Conservation (phyloP, 2,888 invertebrate species). For the Anthrax anthrax region DNA sequence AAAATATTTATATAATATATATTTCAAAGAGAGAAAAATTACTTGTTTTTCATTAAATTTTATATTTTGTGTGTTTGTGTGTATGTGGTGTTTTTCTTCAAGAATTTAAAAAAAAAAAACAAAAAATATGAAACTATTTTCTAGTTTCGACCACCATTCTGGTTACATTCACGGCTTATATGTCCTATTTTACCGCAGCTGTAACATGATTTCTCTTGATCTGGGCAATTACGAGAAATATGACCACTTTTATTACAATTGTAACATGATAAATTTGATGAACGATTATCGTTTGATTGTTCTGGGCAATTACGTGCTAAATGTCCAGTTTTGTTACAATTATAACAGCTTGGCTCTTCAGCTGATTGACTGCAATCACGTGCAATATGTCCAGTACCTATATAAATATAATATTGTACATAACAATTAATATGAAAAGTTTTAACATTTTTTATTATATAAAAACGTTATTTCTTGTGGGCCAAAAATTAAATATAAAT, state of each 20-base stretch:
- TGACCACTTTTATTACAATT: constrained; percentile 91
- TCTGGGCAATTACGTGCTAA: constrained; percentile 81
- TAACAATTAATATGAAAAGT: too few relatives aligned
- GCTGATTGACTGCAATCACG: constrained; percentile 79
- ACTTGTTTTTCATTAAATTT: too few relatives aligned
- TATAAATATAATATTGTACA: not conserved
- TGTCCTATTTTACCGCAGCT: constrained; percentile 84
- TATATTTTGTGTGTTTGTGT: too few relatives aligned
- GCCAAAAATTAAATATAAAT: too few relatives aligned
- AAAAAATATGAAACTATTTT: not conserved
- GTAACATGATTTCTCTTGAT: constrained; percentile 76
- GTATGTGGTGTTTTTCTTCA: constrained; percentile 6
- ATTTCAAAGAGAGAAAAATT: too few relatives aligned
- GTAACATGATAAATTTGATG: constrained; percentile 59
- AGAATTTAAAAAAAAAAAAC: constrained; percentile 6
- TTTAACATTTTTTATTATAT: too few relatives aligned
- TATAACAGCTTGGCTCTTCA: constrained; percentile 61
- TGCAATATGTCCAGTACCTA: constrained; percentile 79
- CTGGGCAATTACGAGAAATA: constrained; percentile 75
- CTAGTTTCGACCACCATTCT: constrained; percentile 43
- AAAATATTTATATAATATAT: constrained; percentile 4
- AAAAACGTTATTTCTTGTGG: too few relatives aligned
- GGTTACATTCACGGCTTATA: constrained; percentile 81
- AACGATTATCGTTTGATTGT: constrained; percentile 24
- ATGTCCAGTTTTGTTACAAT: constrained; percentile 85